Evolutionary conservation across 1,140 invertebrate genomes (phyloP).

Genomic region (Zophobas morio): DNA sequence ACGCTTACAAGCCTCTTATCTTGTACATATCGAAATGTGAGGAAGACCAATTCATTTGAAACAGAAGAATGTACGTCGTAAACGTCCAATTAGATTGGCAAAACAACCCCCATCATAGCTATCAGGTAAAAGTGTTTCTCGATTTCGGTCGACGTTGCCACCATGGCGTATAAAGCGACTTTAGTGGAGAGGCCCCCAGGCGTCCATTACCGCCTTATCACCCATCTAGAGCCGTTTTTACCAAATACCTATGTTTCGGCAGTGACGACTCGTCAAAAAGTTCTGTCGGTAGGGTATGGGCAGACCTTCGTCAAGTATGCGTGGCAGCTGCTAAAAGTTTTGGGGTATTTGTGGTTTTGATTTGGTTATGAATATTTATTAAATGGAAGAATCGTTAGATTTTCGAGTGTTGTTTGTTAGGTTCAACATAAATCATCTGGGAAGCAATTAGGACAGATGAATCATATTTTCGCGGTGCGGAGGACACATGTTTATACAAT

Average conservation of each 20-base stretch:
- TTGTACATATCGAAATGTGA: slow-evolving; percentile 22
- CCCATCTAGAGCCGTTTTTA: slow-evolving; percentile 37
- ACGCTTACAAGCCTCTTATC: slow-evolving; percentile 24
- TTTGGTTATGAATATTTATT: slow-evolving; percentile 42
- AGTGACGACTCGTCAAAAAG: slow-evolving; percentile 41
- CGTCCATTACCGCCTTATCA: slow-evolving; percentile 42
- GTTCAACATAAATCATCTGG: slow-evolving; percentile 26
- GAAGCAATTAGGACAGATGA: slow-evolving; percentile 23
- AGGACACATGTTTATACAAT: slow-evolving; percentile 19
- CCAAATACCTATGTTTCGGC: slow-evolving; percentile 35
- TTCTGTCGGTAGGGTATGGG: slow-evolving; percentile 15
- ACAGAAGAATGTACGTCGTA: slow-evolving; percentile 23
- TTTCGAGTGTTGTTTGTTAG: slow-evolving; percentile 10
- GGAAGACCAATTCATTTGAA: slow-evolving; percentile 43
- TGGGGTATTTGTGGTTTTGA: slow-evolving; percentile 25
- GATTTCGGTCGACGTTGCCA: slow-evolving; percentile 3
- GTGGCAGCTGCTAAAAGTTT: slow-evolving; percentile 36
- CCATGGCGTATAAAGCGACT: slow-evolving; percentile 33
- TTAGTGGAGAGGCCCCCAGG: slow-evolving; percentile 40
- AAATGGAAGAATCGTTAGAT: slow-evolving; percentile 6
- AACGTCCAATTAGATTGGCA: slow-evolving; percentile 46
- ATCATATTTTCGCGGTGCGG: slow-evolving; percentile 9
- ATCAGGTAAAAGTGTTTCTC: slow-evolving; percentile 32
- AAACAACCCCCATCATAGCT: slow-evolving; percentile 30
- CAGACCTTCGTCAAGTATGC: slow-evolving; percentile 40